phyloP scores from a whole-genome alignment of 2,888 invertebrate genomes.

The Cylloceria caligata region DNA sequence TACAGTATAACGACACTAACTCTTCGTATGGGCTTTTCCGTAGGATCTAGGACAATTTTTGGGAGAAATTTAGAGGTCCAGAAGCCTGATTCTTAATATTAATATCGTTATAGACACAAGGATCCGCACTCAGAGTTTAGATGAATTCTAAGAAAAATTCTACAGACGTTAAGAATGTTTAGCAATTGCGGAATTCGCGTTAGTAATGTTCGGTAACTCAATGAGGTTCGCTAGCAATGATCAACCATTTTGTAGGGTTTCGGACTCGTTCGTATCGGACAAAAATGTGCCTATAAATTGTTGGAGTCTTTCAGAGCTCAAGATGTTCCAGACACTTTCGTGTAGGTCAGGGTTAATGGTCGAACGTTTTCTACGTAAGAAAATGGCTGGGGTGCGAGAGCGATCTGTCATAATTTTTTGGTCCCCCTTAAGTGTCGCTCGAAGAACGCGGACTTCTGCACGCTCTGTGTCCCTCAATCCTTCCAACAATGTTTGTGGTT shows the following conservation, averaged over 20 bases:
- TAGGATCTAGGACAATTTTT: too few species aligned
- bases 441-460: constrained; percentile 55
- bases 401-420: constrained; percentile 72
- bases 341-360: constrained; percentile 75
- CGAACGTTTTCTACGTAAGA: constrained; percentile 72
- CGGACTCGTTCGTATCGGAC: neutral
- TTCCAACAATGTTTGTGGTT: constrained; percentile 73
- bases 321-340: constrained; percentile 59
- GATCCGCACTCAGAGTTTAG: too few species aligned
- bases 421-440: constrained; percentile 64
- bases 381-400: constrained; percentile 62
- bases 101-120: too few species aligned
- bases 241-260: constrained; percentile 71
- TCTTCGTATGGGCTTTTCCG: too few species aligned
- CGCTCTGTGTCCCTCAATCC: constrained; percentile 57
- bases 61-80: too few species aligned
- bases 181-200: too few species aligned
- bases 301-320: constrained; percentile 20
- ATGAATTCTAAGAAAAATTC: too few species aligned
- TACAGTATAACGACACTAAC: too few species aligned
- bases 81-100: too few species aligned
- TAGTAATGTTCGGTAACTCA: constrained; percentile 12
- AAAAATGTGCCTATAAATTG: constrained; percentile 14
- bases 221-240: constrained; percentile 40
- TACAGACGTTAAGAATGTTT: too few species aligned